Evolutionary conservation across 2,888 invertebrate genomes (phyloP).

Genomic region (Zygaena filipendulae): DNA sequence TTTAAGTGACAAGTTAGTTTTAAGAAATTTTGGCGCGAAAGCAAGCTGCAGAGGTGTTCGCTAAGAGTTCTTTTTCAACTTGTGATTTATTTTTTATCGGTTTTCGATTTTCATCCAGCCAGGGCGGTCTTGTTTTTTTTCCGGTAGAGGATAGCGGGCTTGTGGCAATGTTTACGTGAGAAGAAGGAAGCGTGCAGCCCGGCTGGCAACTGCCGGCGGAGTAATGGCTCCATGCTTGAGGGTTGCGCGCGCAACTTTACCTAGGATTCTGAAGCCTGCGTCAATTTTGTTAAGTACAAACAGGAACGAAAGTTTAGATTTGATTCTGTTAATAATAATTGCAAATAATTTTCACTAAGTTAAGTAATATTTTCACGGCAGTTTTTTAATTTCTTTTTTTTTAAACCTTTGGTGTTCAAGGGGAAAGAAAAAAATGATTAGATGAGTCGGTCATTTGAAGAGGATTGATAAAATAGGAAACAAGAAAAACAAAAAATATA

Average conservation of each 20-base stretch:
- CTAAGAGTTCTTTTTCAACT: constrained; percentile 17
- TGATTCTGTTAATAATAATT: no score
- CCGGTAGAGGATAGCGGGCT: constrained; percentile 21
- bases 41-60: no score
- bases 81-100: constrained; percentile 15
- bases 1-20: constrained; percentile 24
- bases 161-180: constrained; percentile 43
- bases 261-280: constrained; percentile 20
- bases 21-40: constrained; percentile 40
- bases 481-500: no score
- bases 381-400: no score
- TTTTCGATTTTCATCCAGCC: constrained; percentile 39
- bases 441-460: no score
- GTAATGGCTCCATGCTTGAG: constrained; percentile 34
- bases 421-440: no score
- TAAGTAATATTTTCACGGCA: no score
- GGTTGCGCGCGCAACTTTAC: constrained; percentile 42
- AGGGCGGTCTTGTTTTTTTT: constrained; percentile 57
- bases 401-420: no score
- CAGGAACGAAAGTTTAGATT: no score
- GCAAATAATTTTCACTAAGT: no score
- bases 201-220: constrained; percentile 63
- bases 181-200: constrained; percentile 51
- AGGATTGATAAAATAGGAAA: no score
- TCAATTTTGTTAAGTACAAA: no score